phyloP scores from a whole-genome alignment of 2,113 vertebrate genomes.

The Egretta garzetta region DNA sequence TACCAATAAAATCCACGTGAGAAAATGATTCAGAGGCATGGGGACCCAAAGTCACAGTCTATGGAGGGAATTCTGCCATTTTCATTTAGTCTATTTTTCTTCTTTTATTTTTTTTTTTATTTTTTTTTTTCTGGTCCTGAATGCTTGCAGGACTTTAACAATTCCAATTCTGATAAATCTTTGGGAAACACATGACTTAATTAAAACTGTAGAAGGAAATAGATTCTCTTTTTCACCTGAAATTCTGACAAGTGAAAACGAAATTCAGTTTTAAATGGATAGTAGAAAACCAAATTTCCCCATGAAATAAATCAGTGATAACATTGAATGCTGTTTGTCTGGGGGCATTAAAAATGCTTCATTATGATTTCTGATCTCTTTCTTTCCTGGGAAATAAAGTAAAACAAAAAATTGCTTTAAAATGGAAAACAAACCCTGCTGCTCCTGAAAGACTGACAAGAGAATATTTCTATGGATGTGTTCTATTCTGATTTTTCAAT shows the following conservation, averaged over 20 bases:
- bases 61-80: background rate
- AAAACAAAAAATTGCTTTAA: background rate
- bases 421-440: background rate
- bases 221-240: background rate
- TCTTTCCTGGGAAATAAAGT: background rate
- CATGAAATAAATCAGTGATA: background rate
- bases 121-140: background rate
- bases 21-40: background rate
- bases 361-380: background rate
- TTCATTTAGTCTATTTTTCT: background rate
- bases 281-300: background rate
- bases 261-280: background rate
- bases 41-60: background rate
- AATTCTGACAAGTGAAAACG: background rate
- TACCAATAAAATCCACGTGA: background rate
- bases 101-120: background rate
- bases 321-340: background rate
- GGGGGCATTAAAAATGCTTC: background rate
- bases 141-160: background rate
- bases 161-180: background rate
- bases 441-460: background rate
- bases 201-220: background rate
- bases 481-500: conserved; percentile 8
- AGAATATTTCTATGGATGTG: background rate
- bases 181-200: background rate